phyloP scores from a whole-genome alignment of 2,888 invertebrate species.

The Xanthia togata region DNA sequence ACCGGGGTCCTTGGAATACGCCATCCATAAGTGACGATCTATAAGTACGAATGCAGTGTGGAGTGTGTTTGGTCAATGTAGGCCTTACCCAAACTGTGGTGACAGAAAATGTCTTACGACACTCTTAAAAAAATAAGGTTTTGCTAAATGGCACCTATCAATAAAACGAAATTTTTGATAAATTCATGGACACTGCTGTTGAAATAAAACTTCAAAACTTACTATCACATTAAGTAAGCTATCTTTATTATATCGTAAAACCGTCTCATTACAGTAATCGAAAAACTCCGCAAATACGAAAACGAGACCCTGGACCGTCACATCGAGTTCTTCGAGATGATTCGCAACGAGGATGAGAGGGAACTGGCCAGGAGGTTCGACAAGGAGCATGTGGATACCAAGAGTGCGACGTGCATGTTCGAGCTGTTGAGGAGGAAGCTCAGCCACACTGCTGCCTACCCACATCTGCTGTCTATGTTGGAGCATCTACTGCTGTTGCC shows the following conservation, averaged over 20 bases:
- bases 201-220: not conserved
- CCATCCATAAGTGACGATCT: not conserved
- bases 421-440: slow-evolving; percentile 96
- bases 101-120: not conserved
- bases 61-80: not conserved
- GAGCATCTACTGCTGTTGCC: slow-evolving; percentile 97
- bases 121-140: not conserved
- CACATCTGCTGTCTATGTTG: slow-evolving; percentile 97
- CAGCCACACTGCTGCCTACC: slow-evolving; percentile 97
- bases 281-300: slow-evolving; percentile 97
- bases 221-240: not conserved
- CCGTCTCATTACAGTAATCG: slow-evolving; percentile 91
- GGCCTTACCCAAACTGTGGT: not conserved
- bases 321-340: slow-evolving; percentile 99
- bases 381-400: slow-evolving; percentile 97
- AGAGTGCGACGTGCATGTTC: slow-evolving; percentile 98
- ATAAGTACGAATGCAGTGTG: not conserved
- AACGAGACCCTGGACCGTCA: slow-evolving; percentile 98
- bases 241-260: not conserved
- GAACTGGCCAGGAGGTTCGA: slow-evolving; percentile 97
- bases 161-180: not conserved
- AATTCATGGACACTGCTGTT: not conserved
- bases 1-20: not conserved
- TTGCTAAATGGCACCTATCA: not conserved
- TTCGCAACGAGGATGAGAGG: slow-evolving; percentile 98